Base-by-base conservation (phyloP, 2,113 vertebrate genomes). In the Ameiurus melas region DNA sequence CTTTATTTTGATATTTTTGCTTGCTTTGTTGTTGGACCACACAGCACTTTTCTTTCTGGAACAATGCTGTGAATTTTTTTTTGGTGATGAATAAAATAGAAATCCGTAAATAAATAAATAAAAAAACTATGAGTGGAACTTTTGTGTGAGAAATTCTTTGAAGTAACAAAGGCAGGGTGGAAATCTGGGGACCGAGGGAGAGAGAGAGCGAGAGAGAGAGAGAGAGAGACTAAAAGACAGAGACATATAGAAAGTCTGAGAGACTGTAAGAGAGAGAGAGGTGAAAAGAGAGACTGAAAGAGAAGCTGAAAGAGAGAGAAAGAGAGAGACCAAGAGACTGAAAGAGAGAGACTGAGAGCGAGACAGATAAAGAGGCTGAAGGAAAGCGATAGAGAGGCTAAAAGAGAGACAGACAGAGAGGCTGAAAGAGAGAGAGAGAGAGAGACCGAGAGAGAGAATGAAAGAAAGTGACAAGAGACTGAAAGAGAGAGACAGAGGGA, bases 21-120 rank as follows among this genome's bases (percentile, higher is more conserved):
- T 43, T 12, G 36, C 71, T 22, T 75, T 70, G 70, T 77, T 77
- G 20, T 77, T 39, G 27, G 73, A 51, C 73, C 73, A 77, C 36
- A 77, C 73, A 77, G 73, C 25, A 10, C 22, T 77, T 47, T 77
- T 77, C n/a, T 77, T 77, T 77, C 73, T 77, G 73, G 39, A 77
- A 47, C 73, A 73, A 43, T 73, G 33, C 19, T 73, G 36, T 73
- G 70, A 73, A 10, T 39, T 73, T 20, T 39, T 68, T 66, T 66
- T 30, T 66, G 64, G 30, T 36, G 33, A 73, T 39, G 19, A 73
- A 73, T 73, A 22, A 73, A 73, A 36, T 19, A 73, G 33, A 73
- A 39, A 73, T 71, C 19, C 7, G 22, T 73, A 43, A 73, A 73
- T 43, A 22, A 73, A 73, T 73, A 39, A 73, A 73, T 22, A 39